phyloP scores from a whole-genome alignment of 64 coral and sea anemone species.

The Trachythela sp. region DNA sequence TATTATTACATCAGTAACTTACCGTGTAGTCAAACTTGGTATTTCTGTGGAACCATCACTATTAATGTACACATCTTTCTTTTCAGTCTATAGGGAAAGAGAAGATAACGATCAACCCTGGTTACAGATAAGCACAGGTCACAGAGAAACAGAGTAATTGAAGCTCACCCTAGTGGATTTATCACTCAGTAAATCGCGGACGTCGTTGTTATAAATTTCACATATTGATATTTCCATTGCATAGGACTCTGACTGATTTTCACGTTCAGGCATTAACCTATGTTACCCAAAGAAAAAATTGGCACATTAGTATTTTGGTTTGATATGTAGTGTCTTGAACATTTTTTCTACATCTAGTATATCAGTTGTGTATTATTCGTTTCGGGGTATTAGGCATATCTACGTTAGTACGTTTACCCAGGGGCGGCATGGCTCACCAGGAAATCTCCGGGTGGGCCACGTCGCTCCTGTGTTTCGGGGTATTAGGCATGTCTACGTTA shows the following conservation, averaged over 20 bases:
- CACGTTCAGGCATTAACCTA: slow-evolving; percentile 68
- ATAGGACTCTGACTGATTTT: slow-evolving; percentile 59
- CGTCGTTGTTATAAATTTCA: slow-evolving; percentile 99
- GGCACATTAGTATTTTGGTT: neutral
- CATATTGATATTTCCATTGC: slow-evolving; percentile 88
- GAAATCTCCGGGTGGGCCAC: too few species aligned
- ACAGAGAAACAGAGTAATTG: neutral
- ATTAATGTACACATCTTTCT: slow-evolving; percentile 84
- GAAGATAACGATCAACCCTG: neutral
- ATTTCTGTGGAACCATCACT: slow-evolving; percentile 93
- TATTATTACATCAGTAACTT: too few species aligned
- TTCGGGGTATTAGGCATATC: too few species aligned
- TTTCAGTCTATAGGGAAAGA: neutral
- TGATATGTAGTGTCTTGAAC: too few species aligned
- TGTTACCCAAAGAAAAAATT: neutral
- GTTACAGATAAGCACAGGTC: neutral
- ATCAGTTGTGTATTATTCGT: too few species aligned
- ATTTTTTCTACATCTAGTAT: too few species aligned
- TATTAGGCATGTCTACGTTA: too few species aligned
- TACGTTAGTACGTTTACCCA: too few species aligned
- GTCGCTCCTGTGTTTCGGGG: too few species aligned
- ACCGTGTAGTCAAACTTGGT: slow-evolving; percentile 83
- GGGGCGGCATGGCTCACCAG: too few species aligned
- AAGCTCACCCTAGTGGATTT: slow-evolving; percentile 65
- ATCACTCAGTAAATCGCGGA: slow-evolving; percentile 75